These are phyloP conservation scores for Carlito syrichta DNA, from an alignment of 2,113 vertebrate species.

Conservation along the genomic window DNA sequence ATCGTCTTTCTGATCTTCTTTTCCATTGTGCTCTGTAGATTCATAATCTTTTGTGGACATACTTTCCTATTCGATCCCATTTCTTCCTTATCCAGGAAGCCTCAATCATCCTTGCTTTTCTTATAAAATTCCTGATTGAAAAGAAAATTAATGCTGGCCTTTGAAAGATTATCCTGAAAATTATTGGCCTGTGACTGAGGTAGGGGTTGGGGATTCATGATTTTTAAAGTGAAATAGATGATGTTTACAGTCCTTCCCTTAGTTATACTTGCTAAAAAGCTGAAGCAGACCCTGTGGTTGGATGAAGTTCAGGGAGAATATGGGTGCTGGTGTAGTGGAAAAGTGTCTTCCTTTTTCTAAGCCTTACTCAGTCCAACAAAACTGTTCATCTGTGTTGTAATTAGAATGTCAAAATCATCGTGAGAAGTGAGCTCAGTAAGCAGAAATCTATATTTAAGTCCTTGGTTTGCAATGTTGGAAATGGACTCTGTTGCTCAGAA, in stretches of 20 bases:
- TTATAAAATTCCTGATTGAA: background rate
- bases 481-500: background rate
- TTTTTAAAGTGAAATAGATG: background rate
- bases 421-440: background rate
- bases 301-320: background rate
- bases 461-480: background rate
- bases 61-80: background rate
- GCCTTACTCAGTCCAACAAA: background rate
- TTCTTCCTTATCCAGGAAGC: background rate
- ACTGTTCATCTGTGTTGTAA: background rate
- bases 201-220: background rate
- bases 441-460: background rate
- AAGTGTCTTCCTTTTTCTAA: background rate
- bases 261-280: background rate
- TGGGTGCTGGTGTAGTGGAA: background rate
- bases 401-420: background rate
- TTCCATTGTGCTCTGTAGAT: background rate
- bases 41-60: background rate
- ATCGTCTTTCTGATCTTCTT: background rate
- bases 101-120: background rate
- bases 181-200: background rate
- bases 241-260: background rate
- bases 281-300: background rate
- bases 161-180: conserved; percentile 2
- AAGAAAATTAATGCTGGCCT: background rate